Conservation (phyloP, 2,113 vertebrate species). For the Albula glossodonta region DNA sequence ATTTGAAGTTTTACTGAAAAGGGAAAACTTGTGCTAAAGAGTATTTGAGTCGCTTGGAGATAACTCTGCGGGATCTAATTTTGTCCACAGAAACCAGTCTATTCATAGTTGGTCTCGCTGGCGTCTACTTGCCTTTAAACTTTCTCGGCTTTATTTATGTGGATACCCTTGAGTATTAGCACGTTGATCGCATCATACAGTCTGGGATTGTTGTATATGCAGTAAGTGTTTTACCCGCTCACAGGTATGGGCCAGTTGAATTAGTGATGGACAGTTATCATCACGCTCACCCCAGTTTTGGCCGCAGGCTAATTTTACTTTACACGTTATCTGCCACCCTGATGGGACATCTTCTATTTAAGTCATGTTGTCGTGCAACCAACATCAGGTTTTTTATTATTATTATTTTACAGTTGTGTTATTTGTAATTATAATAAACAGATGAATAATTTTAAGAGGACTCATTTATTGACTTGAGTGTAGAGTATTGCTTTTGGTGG, state of each 20-base stretch:
- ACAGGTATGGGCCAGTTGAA: background rate
- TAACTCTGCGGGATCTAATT: slow-evolving; percentile 60
- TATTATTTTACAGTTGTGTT: background rate
- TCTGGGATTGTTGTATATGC: background rate
- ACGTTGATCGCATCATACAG: background rate
- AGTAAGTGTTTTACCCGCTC: background rate
- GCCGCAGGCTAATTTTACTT: background rate
- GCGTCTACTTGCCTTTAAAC: slow-evolving; percentile 42
- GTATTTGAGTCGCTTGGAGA: slow-evolving; percentile 42
- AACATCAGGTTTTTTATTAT: too few relatives aligned
- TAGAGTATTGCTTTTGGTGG: background rate
- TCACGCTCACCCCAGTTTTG: background rate
- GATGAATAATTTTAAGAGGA: too few relatives aligned
- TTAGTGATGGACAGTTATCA: background rate
- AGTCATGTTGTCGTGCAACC: background rate
- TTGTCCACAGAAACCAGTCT: slow-evolving; percentile 70
- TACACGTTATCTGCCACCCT: background rate
- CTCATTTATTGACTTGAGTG: background rate
- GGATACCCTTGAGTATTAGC: slow-evolving; percentile 14
- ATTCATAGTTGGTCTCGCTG: slow-evolving; percentile 68
- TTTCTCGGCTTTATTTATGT: slow-evolving; percentile 42
- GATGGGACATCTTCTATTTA: background rate
- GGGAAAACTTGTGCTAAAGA: slow-evolving; percentile 31
- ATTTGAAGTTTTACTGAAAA: slow-evolving; percentile 41
- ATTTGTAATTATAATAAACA: background rate